phyloP scores from a whole-genome alignment of 2,797 vertebrate genomes.

The Sternotherus odoratus region DNA sequence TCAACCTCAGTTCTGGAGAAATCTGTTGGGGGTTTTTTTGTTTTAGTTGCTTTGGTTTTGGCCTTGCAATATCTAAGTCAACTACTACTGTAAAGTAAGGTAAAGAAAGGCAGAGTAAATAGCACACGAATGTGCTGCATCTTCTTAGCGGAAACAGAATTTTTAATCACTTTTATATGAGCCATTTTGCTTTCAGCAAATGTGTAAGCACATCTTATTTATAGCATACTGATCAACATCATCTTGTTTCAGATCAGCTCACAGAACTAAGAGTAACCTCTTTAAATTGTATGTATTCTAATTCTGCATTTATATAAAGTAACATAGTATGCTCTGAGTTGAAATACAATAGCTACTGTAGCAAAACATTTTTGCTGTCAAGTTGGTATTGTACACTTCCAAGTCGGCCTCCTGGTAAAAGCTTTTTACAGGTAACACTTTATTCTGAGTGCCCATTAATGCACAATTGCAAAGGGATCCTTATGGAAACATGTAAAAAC shows the following conservation, averaged over 20 bases:
- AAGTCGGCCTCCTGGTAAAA: not conserved
- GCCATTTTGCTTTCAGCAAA: not conserved
- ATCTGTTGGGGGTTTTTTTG: accelerated
- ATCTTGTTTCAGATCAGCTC: slow-evolving; percentile 12
- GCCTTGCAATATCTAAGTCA: not conserved
- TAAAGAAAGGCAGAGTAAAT: not conserved
- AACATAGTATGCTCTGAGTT: not conserved
- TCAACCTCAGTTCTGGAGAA: not conserved
- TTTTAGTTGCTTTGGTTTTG: not conserved
- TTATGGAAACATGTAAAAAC: not conserved
- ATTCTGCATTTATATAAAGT: not conserved
- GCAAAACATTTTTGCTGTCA: not conserved
- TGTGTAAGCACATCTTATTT: not conserved
- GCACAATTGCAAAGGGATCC: not conserved
- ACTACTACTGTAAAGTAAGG: not conserved
- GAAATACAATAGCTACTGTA: not conserved
- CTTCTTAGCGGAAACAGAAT: not conserved
- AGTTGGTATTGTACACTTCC: not conserved
- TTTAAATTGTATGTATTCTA: not conserved
- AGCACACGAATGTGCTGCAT: not conserved
- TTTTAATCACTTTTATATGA: not conserved
- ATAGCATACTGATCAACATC: not conserved
- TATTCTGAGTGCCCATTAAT: not conserved
- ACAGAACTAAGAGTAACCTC: not conserved
- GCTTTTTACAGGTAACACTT: not conserved